Evolutionary conservation across 2,113 vertebrate genomes (phyloP).

Genomic region (Ictidomys tridecemlineatus): DNA sequence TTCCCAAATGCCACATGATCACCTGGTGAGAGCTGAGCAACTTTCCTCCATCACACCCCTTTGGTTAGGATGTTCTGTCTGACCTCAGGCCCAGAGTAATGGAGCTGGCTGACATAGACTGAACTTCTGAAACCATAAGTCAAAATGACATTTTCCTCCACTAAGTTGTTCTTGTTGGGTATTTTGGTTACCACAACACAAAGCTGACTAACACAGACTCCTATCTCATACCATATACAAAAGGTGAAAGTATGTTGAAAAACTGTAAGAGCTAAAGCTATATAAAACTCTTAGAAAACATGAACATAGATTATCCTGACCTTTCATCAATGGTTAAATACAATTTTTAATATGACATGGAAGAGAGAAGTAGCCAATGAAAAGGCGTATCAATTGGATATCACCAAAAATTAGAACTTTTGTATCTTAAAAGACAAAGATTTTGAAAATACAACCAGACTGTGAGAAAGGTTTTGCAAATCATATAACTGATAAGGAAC

Average conservation of each 20-base stretch:
- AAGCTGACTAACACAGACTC: too few species aligned
- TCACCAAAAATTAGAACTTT: not conserved
- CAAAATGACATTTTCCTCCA: too few species aligned
- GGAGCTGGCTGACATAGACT: too few species aligned
- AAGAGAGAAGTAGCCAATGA: not conserved
- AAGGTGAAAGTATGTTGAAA: not conserved
- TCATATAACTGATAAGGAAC: not conserved
- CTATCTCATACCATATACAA: not conserved
- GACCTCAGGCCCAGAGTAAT: too few species aligned
- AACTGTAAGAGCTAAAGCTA: not conserved
- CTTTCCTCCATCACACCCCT: too few species aligned
- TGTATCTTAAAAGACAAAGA: not conserved
- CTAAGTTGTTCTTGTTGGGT: too few species aligned
- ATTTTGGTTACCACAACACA: too few species aligned
- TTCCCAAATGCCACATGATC: too few species aligned
- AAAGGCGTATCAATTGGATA: not conserved
- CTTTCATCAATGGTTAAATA: not conserved
- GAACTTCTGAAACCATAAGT: too few species aligned
- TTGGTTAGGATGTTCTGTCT: too few species aligned
- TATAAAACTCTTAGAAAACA: not conserved
- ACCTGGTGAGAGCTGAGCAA: too few species aligned
- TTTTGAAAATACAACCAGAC: not conserved
- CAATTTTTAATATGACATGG: not conserved
- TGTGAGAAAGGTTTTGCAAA: not conserved
- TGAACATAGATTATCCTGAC: not conserved